A percentile compares a stretch with the other conserved stretches of the same genome.
These are phyloP conservation scores for Tethea ocularis DNA, from an alignment of 2,888 invertebrate genomes.

Conservation along the genomic window DNA sequence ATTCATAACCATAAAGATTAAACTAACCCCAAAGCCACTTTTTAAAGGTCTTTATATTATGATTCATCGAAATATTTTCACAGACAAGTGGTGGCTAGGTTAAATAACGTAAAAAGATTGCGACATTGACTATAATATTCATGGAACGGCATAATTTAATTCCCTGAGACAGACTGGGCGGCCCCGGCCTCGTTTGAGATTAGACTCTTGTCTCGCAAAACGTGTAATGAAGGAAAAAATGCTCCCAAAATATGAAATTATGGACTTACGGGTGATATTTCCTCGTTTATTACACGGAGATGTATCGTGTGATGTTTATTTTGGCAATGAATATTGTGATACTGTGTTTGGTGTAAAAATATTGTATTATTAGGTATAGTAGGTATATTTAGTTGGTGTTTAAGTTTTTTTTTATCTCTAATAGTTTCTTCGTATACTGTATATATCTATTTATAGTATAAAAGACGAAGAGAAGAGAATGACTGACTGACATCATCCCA, in stretches of 20 bases:
- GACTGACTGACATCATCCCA: no score
- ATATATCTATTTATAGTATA: no score
- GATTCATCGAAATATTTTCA: constrained; percentile 61
- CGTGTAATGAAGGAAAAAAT: constrained; percentile 72
- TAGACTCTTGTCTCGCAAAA: constrained; percentile 70
- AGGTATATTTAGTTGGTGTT: no score
- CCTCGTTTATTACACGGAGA: constrained; percentile 45
- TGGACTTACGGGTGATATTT: constrained; percentile 60
- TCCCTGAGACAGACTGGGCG: constrained; percentile 64
- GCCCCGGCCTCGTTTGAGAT: constrained; percentile 56
- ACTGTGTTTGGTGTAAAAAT: constrained; percentile 14
- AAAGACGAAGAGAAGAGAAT: no score
- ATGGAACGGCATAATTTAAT: constrained; percentile 81
- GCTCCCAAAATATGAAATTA: constrained; percentile 69
- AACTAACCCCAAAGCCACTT: constrained; percentile 8
- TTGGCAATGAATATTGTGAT: constrained; percentile 17
- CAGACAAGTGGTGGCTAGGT: constrained; percentile 46
- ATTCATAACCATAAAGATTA: not conserved
- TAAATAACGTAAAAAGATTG: constrained; percentile 69
- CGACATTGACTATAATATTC: constrained; percentile 78
- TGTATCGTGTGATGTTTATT: constrained; percentile 20
- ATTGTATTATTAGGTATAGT: no score
- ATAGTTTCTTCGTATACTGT: no score
- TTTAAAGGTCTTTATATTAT: constrained; percentile 41
- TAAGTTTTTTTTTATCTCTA: no score